Evolutionary conservation across 2,888 invertebrate species (phyloP).

Genomic region (Melinaea marsaeus): DNA sequence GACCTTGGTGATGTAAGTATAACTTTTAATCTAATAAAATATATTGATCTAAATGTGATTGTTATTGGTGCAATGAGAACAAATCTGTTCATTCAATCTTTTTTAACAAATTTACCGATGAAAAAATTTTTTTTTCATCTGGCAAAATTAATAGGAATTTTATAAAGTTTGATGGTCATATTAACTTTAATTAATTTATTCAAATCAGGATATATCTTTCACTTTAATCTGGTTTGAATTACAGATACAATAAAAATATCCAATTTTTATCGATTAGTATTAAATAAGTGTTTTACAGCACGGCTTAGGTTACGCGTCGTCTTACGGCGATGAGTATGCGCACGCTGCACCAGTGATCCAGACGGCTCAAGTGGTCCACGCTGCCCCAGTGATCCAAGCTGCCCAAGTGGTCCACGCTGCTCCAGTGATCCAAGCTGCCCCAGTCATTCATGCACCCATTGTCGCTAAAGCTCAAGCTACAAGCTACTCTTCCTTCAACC

Average conservation of each 20-base stretch:
- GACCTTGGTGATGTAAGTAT: constrained; percentile 44
- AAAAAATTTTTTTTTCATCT: background rate
- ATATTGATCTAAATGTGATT: background rate
- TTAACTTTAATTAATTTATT: no score
- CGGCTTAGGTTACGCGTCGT: constrained; percentile 28
- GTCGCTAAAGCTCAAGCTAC: constrained; percentile 68
- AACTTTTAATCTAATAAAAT: background rate
- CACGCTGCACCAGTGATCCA: constrained; percentile 32
- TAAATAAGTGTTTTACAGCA: constrained; percentile 22
- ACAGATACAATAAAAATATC: no score
- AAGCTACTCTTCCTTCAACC: constrained; percentile 78
- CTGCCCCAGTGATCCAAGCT: constrained; percentile 33
- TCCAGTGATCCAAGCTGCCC: constrained; percentile 37
- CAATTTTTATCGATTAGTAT: background rate
- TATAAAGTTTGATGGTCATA: background rate
- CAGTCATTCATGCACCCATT: constrained; percentile 42
- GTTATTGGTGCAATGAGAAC: background rate
- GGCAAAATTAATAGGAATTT: background rate
- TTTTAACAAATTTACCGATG: background rate
- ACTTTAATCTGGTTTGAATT: no score
- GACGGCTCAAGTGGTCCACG: constrained; percentile 36
- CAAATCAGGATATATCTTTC: no score
- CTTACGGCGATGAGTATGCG: constrained; percentile 34
- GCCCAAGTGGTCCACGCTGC: constrained; percentile 41
- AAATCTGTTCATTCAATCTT: background rate